phyloP scores from a whole-genome alignment of 2,113 vertebrate species.

The Xiphophorus hellerii region DNA sequence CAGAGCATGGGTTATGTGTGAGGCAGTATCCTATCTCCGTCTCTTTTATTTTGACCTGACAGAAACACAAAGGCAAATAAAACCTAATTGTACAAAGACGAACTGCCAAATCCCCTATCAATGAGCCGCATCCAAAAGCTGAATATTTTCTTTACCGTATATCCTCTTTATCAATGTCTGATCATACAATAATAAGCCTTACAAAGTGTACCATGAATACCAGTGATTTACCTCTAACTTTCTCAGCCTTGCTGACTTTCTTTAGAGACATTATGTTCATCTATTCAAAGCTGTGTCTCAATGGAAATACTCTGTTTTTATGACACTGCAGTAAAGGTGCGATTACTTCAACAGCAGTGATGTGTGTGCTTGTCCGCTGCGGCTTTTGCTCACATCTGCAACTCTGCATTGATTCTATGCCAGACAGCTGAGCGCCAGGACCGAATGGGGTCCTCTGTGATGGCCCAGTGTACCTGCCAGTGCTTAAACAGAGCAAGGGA shows the following conservation, averaged over 20 bases:
- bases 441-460: conserved; percentile 44
- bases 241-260: conserved; percentile 18
- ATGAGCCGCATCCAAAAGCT: conserved; percentile 33
- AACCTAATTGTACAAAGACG: conserved; percentile 42
- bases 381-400: conserved; percentile 69
- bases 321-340: conserved; percentile 37
- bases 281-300: conserved; percentile 21
- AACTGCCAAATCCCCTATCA: conserved; percentile 43
- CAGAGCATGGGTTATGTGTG: conserved; percentile 2
- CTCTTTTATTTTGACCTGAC: conserved; percentile 27
- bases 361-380: conserved; percentile 45
- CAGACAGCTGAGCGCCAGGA: conserved; percentile 63
- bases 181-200: conserved; percentile 42
- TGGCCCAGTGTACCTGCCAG: conserved; percentile 51
- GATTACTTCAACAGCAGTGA: conserved; percentile 2
- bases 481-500: conserved; percentile 32
- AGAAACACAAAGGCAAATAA: conserved; percentile 27
- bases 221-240: conserved; percentile 17
- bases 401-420: conserved; percentile 65
- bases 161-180: conserved; percentile 34
- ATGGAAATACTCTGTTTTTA: conserved; percentile 27
- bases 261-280: conserved; percentile 20
- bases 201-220: conserved; percentile 36
- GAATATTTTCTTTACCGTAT: conserved; percentile 36
- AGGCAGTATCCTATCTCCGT: conserved; percentile 20